phyloP scores from a whole-genome alignment of 2,888 invertebrate genomes.

The Cryptus armator region DNA sequence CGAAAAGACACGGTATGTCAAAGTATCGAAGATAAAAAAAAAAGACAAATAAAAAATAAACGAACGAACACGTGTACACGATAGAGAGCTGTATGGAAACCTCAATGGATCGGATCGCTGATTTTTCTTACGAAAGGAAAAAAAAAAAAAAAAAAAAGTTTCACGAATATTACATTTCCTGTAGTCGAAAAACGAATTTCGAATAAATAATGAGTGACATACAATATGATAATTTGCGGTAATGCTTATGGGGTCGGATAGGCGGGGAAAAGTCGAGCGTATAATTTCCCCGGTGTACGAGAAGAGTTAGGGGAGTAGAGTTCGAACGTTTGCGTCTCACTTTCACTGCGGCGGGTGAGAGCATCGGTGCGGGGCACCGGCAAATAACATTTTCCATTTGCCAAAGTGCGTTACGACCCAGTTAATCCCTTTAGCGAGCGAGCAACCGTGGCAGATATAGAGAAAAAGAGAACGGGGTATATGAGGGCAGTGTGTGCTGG shows the following conservation, averaged over 20 bases:
- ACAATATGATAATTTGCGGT: slow-evolving; percentile 48
- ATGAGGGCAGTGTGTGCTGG: slow-evolving; percentile 26
- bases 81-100: slow-evolving; percentile 6
- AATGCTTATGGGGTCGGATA: not conserved
- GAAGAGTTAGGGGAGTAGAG: not conserved
- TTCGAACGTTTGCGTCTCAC: slow-evolving; percentile 41
- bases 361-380: slow-evolving; percentile 55
- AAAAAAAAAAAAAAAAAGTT: not conserved
- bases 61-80: not conserved
- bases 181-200: slow-evolving; percentile 10
- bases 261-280: slow-evolving; percentile 23
- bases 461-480: not conserved
- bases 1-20: slow-evolving; percentile 26
- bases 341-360: slow-evolving; percentile 33
- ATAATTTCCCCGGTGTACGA: slow-evolving; percentile 49
- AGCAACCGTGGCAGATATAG: slow-evolving; percentile 28
- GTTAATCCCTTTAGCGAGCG: slow-evolving; percentile 65
- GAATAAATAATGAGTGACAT: slow-evolving; percentile 29
- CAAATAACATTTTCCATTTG: slow-evolving; percentile 69
- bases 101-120: slow-evolving; percentile 16
- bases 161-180: slow-evolving; percentile 15
- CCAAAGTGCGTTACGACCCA: slow-evolving; percentile 69
- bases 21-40: slow-evolving; percentile 41
- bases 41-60: not conserved
- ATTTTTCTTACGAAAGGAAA: not conserved